Percentiles rank a stretch among this genome's conserved stretches.
Conservation (phyloP, 2,113 vertebrate genomes). For the Cairina moschata region DNA sequence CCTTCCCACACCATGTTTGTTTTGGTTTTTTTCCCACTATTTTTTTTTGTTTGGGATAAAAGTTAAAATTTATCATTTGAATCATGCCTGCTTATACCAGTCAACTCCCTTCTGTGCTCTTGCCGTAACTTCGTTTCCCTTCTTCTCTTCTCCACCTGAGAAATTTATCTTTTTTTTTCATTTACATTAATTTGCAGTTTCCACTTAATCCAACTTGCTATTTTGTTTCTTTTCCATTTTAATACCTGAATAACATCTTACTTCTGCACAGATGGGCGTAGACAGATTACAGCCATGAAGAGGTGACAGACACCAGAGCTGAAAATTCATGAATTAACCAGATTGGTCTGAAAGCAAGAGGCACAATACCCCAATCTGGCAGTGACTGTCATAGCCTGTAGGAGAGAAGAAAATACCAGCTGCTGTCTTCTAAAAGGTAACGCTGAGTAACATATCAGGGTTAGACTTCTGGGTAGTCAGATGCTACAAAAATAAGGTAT, state of each 20-base stretch:
- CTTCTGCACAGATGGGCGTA: background rate
- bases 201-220: background rate
- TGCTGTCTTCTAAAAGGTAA: conserved; percentile 11
- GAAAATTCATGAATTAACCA: background rate
- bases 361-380: background rate
- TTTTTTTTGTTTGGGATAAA: background rate
- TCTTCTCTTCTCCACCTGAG: background rate
- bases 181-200: background rate
- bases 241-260: background rate
- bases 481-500: background rate
- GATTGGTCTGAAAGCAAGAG: conserved; percentile 13
- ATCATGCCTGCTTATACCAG: background rate
- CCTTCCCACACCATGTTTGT: background rate
- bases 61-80: background rate
- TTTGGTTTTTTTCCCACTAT: background rate
- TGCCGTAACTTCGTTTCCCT: background rate
- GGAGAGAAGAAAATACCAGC: conserved; percentile 17
- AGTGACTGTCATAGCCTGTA: background rate
- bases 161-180: background rate
- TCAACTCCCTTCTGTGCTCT: background rate
- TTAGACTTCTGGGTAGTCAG: background rate
- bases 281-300: background rate
- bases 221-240: background rate
- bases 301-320: background rate
- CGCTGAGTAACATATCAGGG: background rate